phyloP scores from a whole-genome alignment of 2,797 vertebrate genomes.

The Brachymystax lenok region DNA sequence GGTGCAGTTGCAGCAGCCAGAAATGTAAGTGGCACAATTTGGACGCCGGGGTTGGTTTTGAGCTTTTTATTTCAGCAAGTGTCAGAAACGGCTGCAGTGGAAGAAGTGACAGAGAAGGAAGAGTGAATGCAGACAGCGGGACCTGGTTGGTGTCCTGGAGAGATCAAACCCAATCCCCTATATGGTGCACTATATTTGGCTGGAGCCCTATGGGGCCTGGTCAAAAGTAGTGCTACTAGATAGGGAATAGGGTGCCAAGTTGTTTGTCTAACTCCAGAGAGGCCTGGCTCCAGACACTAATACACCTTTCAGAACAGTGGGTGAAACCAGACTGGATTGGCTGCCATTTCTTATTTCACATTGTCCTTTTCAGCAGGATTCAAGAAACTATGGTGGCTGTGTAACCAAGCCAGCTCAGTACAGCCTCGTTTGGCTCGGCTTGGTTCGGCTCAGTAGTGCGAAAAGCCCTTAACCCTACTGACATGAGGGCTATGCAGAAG shows the following conservation, averaged over 20 bases:
- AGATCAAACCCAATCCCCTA: conserved; percentile 7
- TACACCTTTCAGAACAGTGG: too few relatives aligned
- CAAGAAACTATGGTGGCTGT: too few relatives aligned
- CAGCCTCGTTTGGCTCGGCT: background rate
- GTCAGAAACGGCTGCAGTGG: conserved; percentile 29
- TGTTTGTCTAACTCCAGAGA: conserved; percentile 3
- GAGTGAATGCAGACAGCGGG: background rate
- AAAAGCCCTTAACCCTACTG: background rate
- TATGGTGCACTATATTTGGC: background rate
- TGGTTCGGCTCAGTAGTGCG: background rate
- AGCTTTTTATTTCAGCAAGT: conserved; percentile 38
- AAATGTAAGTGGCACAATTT: conserved; percentile 50
- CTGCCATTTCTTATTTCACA: too few relatives aligned
- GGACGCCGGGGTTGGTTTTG: conserved; percentile 41
- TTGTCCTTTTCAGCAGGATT: too few relatives aligned
- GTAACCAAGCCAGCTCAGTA: background rate
- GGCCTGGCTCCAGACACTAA: background rate
- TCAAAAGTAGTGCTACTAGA: too few relatives aligned
- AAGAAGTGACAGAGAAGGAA: conserved; percentile 4
- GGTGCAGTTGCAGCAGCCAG: conserved; percentile 32
- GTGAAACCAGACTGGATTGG: too few relatives aligned
- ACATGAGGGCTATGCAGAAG: background rate
- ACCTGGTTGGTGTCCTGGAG: conserved; percentile 12
- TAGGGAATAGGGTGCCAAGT: too few relatives aligned
- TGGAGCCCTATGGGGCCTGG: too few relatives aligned